A percentile compares a stretch with the other conserved stretches of the same genome.
phyloP scores from a whole-genome alignment of 2,888 invertebrate species.

The Tenthredo mesomela region DNA sequence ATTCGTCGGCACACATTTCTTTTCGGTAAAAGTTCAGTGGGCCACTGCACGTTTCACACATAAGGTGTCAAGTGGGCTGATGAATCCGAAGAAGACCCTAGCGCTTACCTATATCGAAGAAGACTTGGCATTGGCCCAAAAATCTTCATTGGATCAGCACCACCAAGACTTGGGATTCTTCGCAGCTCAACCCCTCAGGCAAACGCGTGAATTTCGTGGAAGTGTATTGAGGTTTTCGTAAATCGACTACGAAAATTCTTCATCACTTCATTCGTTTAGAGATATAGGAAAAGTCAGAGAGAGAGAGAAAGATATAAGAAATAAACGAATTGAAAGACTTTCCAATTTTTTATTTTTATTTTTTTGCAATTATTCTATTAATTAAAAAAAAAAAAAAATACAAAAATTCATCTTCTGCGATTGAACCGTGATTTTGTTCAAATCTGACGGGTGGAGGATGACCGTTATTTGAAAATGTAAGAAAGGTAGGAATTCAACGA shows the following conservation, averaged over 20 bases:
- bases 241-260: neutral
- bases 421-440: neutral
- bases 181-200: neutral
- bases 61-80: slow-evolving; percentile 42
- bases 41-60: slow-evolving; percentile 24
- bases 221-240: neutral
- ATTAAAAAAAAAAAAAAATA: neutral
- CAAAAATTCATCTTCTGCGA: neutral
- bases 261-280: neutral
- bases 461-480: neutral
- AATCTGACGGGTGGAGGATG: neutral
- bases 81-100: slow-evolving; percentile 9
- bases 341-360: neutral
- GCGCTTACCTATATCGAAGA: slow-evolving; percentile 2
- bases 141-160: slow-evolving; percentile 27
- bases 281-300: neutral
- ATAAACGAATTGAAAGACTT: neutral
- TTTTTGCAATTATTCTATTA: neutral
- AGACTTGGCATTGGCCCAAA: slow-evolving; percentile 31
- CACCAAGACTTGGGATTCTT: neutral
- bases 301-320: neutral
- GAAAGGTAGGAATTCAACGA: neutral
- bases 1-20: neutral
- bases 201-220: neutral
- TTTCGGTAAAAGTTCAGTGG: neutral